Percentiles rank a stretch among this genome's conserved stretches.
Evolutionary conservation across 2,888 invertebrate species (phyloP).

Genomic region (Carcina quercana): DNA sequence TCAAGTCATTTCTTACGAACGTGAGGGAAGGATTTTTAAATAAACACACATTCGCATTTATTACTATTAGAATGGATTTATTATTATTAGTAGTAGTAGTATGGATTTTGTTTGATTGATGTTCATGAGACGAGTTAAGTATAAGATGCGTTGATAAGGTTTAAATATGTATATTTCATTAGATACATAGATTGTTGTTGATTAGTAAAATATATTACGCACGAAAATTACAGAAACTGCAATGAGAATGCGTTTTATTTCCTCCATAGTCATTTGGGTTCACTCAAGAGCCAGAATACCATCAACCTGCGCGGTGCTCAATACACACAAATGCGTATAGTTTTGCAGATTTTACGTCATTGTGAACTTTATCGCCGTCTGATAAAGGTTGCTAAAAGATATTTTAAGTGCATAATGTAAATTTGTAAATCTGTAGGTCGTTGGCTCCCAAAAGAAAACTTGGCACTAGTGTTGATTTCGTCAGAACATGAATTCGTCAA

Average conservation of each 20-base stretch:
- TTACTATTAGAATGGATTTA: too few relatives aligned
- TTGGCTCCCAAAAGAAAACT: slow-evolving; percentile 65
- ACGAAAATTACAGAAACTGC: background rate
- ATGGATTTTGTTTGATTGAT: too few relatives aligned
- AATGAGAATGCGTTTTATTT: slow-evolving; percentile 23
- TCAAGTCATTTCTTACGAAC: too few relatives aligned
- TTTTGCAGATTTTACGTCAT: background rate
- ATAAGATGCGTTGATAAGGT: too few relatives aligned
- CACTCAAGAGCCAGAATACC: slow-evolving; percentile 40
- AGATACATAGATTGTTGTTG: background rate
- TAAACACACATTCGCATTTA: too few relatives aligned
- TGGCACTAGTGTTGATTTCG: slow-evolving; percentile 60
- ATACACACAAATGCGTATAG: background rate
- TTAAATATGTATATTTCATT: too few relatives aligned
- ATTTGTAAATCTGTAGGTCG: slow-evolving; percentile 44
- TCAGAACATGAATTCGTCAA: slow-evolving; percentile 59
- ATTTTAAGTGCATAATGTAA: slow-evolving; percentile 17
- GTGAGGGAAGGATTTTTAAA: too few relatives aligned
- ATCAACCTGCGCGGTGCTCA: slow-evolving; percentile 25
- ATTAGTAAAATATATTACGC: background rate
- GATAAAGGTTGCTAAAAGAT: background rate
- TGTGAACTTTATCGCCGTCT: background rate
- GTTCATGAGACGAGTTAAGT: too few relatives aligned
- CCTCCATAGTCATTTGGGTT: slow-evolving; percentile 25
- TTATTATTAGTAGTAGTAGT: too few relatives aligned